Base-by-base conservation (phyloP, 2,113 vertebrate species). In the Morone chrysops region DNA sequence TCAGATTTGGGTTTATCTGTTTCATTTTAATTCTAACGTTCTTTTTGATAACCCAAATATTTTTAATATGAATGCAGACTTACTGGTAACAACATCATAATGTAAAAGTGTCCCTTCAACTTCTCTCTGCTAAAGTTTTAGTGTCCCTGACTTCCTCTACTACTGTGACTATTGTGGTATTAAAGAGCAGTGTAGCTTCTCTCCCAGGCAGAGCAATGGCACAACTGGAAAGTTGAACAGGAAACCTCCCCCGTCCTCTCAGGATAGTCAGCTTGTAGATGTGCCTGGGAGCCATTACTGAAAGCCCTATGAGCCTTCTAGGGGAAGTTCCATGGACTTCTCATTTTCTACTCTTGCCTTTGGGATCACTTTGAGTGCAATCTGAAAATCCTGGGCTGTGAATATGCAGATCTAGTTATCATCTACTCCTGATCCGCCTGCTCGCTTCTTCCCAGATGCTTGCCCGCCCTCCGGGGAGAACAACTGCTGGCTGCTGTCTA, bases 401-500 rank as follows among this genome's bases (percentile, higher is more conserved):
- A 84, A 90, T 86, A 89, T 83, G 67, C 82, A 89, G 78, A 90
- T 90, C 75, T 47, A 66, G 75, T 75, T 87, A 72, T 89, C 56
- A 66, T 78, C 70, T 75, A 74, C 65, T 75, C 77, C 86, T 40
- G 25, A 81, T 90, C 80, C 57, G 68, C 61, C 67, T 47, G 54
- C 67, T 78, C 4, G 20, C 82, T 81, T 83, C 73, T 88, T 82
- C 87, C 91, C 78, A 87, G 87, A 90, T 90, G 81, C 87, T 83
- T 69, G 38, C 73, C 89, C 84, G 56, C 80, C 86, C 87, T 89
- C 90, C 45, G 85, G 82, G 87, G 91, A 91, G 92, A 94, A 93
- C 94, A 95, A 95, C 92, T 95, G 93, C 83, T 75, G 82, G 95
- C 92, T 95, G 93, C 82, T 75, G 82, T 75, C 83, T 90, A 77